Evolutionary conservation across 2,113 vertebrate genomes (phyloP).

Genomic region (Campylorhamphus procurvoides): DNA sequence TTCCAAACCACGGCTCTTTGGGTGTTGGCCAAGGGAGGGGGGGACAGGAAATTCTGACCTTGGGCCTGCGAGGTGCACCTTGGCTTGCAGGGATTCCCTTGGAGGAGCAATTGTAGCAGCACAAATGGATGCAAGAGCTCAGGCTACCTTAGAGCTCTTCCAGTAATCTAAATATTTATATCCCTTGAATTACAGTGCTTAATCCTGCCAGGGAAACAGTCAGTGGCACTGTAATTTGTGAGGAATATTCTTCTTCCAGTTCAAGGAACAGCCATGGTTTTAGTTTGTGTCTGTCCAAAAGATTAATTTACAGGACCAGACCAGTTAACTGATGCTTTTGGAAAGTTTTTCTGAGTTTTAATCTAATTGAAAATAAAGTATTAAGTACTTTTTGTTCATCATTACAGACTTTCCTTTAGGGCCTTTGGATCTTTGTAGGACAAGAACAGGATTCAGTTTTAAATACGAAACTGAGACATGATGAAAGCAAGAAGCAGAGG

Average conservation of each 20-base stretch:
- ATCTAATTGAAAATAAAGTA: slow-evolving; percentile 17
- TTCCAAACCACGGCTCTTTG: background rate
- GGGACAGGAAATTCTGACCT: background rate
- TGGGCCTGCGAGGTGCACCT: background rate
- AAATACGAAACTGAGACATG: background rate
- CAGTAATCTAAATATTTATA: background rate
- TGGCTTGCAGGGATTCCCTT: background rate
- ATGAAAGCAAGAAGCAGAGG: slow-evolving; percentile 47
- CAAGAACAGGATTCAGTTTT: slow-evolving; percentile 32
- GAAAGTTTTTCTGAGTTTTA: slow-evolving; percentile 40
- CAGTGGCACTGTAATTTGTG: background rate
- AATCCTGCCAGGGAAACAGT: background rate
- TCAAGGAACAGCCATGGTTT: background rate
- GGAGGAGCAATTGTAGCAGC: background rate
- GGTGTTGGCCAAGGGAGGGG: background rate
- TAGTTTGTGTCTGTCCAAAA: background rate
- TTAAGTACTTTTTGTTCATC: slow-evolving; percentile 13
- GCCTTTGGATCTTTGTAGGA: slow-evolving; percentile 14
- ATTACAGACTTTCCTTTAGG: slow-evolving; percentile 26
- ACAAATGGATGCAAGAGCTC: background rate
- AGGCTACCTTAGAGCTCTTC: background rate
- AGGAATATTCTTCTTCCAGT: background rate
- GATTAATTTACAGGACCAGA: background rate
- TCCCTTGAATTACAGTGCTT: background rate
- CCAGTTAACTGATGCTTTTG: background rate